Conservation (phyloP, 2,888 invertebrate genomes). For the Zygaena filipendulae region DNA sequence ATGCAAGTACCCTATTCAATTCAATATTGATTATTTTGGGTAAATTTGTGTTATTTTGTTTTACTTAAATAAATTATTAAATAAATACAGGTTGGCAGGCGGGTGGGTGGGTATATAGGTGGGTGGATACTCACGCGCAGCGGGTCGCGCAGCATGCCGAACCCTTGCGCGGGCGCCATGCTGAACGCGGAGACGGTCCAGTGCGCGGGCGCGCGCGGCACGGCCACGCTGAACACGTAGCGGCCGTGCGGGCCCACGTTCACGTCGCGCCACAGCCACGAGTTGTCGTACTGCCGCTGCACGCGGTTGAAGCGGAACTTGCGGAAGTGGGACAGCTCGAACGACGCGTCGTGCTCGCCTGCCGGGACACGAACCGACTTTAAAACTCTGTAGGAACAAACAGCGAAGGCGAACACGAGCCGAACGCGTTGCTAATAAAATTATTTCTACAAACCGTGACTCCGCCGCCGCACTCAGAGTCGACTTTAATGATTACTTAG, state of each 20-base stretch:
- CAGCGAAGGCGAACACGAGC: too few species aligned
- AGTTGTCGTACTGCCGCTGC: conserved; percentile 91
- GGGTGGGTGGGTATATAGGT: too few species aligned
- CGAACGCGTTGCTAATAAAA: too few species aligned
- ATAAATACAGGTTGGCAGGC: too few species aligned
- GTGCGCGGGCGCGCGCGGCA: conserved; percentile 73
- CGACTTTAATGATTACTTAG: too few species aligned
- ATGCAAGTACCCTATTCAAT: too few species aligned
- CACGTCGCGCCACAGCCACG: conserved; percentile 95
- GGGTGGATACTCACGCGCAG: conserved; percentile 69
- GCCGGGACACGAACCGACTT: conserved; percentile 9
- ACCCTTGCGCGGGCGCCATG: conserved; percentile 86
- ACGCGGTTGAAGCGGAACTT: conserved; percentile 89
- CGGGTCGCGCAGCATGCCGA: conserved; percentile 86
- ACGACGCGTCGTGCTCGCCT: conserved; percentile 72
- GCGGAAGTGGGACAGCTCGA: conserved; percentile 78
- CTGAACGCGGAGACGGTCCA: conserved; percentile 96
- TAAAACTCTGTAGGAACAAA: neutral
- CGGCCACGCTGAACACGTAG: conserved; percentile 76
- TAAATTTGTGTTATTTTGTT: too few species aligned
- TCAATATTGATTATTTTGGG: too few species aligned
- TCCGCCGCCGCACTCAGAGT: too few species aligned
- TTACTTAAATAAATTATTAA: too few species aligned
- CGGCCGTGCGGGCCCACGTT: conserved; percentile 94
- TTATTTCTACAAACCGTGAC: too few species aligned